phyloP scores from a whole-genome alignment of 1,140 invertebrate species.

The Drosophila lini region DNA sequence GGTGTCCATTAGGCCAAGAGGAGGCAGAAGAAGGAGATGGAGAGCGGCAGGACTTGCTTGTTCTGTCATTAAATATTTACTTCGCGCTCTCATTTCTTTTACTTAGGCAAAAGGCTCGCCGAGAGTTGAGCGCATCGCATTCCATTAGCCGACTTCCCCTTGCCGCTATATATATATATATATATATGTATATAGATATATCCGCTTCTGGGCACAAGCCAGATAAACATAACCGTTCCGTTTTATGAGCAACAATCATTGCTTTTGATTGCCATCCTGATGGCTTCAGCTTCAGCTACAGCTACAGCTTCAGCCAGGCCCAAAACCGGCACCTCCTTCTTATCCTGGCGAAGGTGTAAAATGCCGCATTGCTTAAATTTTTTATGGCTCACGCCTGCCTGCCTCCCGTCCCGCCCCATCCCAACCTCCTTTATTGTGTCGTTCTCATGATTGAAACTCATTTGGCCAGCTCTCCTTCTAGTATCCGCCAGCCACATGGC shows the following conservation, averaged over 20 bases:
- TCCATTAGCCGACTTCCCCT: constrained; percentile 44
- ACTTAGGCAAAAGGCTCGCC: constrained; percentile 59
- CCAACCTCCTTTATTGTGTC: constrained; percentile 52
- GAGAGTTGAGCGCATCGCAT: constrained; percentile 49
- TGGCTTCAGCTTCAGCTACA: constrained; percentile 32
- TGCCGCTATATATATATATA: constrained; percentile 1
- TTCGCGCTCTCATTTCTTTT: constrained; percentile 72
- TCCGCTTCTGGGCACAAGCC: constrained; percentile 65
- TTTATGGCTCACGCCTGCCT: constrained; percentile 63
- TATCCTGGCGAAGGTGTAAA: constrained; percentile 64
- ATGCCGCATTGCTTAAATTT: constrained; percentile 78
- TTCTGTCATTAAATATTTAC: constrained; percentile 78
- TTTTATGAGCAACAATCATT: constrained; percentile 82
- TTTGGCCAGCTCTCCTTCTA: constrained; percentile 32
- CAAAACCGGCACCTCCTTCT: constrained; percentile 12
- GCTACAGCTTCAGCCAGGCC: background rate
- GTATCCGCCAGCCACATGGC: constrained; percentile 53
- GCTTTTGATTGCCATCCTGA: constrained; percentile 79
- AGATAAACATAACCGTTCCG: constrained; percentile 81
- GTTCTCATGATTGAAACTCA: constrained; percentile 69
- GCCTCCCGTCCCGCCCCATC: background rate
- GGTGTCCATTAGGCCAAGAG: constrained; percentile 61
- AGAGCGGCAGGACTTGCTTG: background rate
- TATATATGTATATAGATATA: constrained; percentile 7
- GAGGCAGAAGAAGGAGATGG: background rate